These are phyloP conservation scores for Conus ventricosus DNA, from an alignment of 1,140 invertebrate genomes.

Conservation along the genomic window DNA sequence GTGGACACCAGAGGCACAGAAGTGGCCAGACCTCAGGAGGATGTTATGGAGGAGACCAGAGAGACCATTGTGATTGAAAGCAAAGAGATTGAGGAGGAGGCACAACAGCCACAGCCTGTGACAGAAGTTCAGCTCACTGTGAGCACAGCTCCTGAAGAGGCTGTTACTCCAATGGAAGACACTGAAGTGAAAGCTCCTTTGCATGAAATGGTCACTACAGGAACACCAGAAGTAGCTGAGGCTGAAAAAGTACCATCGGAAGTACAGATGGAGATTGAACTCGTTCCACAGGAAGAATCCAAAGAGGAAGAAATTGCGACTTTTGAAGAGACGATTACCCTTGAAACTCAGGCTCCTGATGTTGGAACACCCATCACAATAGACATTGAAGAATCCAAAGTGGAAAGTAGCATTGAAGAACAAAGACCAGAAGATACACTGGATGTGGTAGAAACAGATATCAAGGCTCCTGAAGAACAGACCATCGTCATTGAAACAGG, in stretches of 20 bases:
- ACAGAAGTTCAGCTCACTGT: conserved; percentile 44
- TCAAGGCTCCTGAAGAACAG: conserved; percentile 50
- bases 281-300: conserved; percentile 41
- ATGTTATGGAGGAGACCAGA: conserved; percentile 61
- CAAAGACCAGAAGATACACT: conserved; percentile 39
- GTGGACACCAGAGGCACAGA: conserved; percentile 39
- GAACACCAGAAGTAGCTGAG: background rate
- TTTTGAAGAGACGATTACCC: conserved; percentile 41
- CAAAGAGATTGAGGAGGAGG: conserved; percentile 31
- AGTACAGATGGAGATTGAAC: conserved; percentile 39
- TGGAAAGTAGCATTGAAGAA: conserved; percentile 41
- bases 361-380: conserved; percentile 16
- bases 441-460: conserved; percentile 40
- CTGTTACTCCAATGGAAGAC: conserved; percentile 41
- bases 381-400: conserved; percentile 19
- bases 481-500: conserved; percentile 40
- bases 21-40: conserved; percentile 57
- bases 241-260: conserved; percentile 33
- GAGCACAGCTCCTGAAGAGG: conserved; percentile 44
- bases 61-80: conserved; percentile 53
- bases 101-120: conserved; percentile 35
- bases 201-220: background rate
- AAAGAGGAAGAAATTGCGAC: conserved; percentile 36
- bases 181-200: conserved; percentile 45
- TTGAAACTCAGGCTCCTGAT: conserved; percentile 28